A percentile compares a stretch with the other conserved stretches of the same genome.
Evolutionary conservation across 2,113 vertebrate genomes (phyloP).

Genomic region (Anthoscopus minutus): DNA sequence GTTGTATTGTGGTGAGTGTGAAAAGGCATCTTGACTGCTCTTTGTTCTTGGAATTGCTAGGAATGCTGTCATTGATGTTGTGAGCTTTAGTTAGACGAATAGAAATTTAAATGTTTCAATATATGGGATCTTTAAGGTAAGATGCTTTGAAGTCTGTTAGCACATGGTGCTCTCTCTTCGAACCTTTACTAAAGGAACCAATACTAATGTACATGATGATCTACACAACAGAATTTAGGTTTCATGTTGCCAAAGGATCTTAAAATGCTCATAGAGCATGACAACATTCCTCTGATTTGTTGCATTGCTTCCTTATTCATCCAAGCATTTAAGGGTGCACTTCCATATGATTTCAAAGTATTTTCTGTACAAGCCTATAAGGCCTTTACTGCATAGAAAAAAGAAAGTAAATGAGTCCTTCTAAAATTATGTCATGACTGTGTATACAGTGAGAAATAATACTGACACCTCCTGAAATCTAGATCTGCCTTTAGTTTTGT

Average conservation of each 20-base stretch:
- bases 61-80: background rate
- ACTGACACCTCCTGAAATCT: background rate
- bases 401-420: background rate
- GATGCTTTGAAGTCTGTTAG: background rate
- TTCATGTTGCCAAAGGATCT: background rate
- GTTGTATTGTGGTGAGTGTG: background rate
- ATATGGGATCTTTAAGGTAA: background rate
- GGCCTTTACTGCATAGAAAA: background rate
- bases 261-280: background rate
- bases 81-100: background rate
- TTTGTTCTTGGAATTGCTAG: background rate
- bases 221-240: background rate
- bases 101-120: background rate
- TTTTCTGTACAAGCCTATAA: background rate
- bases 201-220: background rate
- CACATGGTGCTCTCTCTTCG: background rate
- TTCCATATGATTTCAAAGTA: background rate
- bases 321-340: background rate
- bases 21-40: background rate
- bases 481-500: rapidly evolving
- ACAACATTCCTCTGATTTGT: background rate
- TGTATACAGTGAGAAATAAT: background rate
- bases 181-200: background rate
- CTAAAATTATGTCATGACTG: background rate
- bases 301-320: background rate